Conservation (phyloP, 2,113 vertebrate species). For the Microtus oregoni region DNA sequence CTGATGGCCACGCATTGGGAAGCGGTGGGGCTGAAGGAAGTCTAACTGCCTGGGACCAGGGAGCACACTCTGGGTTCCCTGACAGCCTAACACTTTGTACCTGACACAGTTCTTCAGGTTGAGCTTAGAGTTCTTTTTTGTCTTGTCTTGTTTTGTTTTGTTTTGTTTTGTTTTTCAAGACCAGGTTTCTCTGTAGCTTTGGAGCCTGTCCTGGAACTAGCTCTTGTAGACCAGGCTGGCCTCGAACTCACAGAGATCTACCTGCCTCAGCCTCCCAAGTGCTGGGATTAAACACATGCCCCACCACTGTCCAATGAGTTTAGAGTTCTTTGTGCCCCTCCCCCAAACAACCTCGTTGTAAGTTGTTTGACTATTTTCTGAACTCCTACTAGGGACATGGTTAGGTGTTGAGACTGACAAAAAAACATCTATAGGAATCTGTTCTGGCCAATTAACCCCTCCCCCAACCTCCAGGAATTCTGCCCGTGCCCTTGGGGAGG, state of each 20-base stretch:
- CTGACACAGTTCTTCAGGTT: not conserved
- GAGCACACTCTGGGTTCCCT: not conserved
- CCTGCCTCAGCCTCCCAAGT: too few species aligned
- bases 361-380: not conserved
- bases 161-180: too few species aligned
- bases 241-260: too few species aligned
- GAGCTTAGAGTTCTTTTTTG: not conserved
- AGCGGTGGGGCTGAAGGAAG: not conserved
- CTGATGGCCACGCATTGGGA: not conserved
- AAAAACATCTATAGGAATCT: not conserved
- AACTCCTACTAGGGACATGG: not conserved
- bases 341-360: rapidly evolving
- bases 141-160: too few species aligned
- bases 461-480: not conserved
- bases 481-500: not conserved
- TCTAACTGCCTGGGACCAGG: not conserved
- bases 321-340: rapidly evolving
- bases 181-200: too few species aligned
- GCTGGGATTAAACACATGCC: too few species aligned
- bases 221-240: too few species aligned
- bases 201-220: too few species aligned
- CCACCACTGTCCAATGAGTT: not conserved
- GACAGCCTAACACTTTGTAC: not conserved
- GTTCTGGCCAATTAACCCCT: not conserved
- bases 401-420: not conserved